Evolutionary conservation across 2,797 vertebrate genomes (phyloP).

Genomic region (Macrochelys suwanniensis): DNA sequence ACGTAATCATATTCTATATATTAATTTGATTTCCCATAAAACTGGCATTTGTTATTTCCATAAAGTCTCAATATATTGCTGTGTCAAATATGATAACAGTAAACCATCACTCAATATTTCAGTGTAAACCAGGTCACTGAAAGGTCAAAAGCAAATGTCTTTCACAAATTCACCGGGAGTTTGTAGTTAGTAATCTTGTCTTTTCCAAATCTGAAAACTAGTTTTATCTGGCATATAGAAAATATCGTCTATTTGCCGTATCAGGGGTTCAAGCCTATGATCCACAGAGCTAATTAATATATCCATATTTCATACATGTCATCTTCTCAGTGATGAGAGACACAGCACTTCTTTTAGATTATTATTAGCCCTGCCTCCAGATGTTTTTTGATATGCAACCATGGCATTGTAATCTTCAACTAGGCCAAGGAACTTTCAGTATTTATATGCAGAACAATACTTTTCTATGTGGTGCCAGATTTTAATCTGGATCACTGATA

Average conservation of each 20-base stretch:
- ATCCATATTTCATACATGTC: conserved; percentile 41
- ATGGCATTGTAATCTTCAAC: conserved; percentile 24
- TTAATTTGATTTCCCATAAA: background rate
- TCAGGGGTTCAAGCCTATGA: conserved; percentile 40
- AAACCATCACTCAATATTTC: background rate
- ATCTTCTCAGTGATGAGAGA: conserved; percentile 37
- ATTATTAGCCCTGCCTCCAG: conserved; percentile 32
- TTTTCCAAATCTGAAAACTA: conserved; percentile 8
- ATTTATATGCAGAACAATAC: conserved; percentile 16
- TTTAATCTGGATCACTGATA: conserved; percentile 34
- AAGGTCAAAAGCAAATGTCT: background rate
- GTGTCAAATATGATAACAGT: background rate
- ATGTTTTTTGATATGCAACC: conserved; percentile 33
- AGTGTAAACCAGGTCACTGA: conserved; percentile 5
- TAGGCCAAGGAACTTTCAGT: background rate
- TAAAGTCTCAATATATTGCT: background rate
- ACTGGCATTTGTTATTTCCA: background rate
- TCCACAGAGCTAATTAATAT: conserved; percentile 38
- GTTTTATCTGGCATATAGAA: conserved; percentile 5
- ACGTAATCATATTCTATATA: background rate
- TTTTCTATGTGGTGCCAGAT: conserved; percentile 57
- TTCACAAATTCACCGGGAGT: background rate
- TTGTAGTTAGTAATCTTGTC: background rate
- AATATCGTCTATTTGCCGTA: conserved; percentile 43
- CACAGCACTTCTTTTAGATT: conserved; percentile 46